A percentile compares a stretch with the other conserved stretches of the same genome.
These are phyloP conservation scores for Drosophila orena DNA, from an alignment of 1,140 invertebrate species.

Conservation along the genomic window DNA sequence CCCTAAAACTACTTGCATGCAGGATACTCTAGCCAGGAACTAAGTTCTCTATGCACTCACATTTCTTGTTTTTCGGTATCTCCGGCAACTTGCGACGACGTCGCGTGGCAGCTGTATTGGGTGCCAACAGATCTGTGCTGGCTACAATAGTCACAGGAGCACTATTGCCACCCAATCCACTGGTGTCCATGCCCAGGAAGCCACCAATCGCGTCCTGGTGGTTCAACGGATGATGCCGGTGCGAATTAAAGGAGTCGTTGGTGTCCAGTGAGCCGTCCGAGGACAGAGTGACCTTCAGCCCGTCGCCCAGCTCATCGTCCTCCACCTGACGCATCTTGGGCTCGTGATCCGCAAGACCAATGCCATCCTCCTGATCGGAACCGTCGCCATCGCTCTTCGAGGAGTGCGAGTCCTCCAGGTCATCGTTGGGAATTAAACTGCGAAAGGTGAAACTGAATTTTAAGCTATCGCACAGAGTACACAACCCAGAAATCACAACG, in stretches of 20 bases:
- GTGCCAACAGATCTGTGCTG: slow-evolving; percentile 60
- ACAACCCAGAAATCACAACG: not conserved
- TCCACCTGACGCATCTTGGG: slow-evolving; percentile 69
- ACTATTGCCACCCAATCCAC: slow-evolving; percentile 24
- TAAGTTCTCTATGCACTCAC: slow-evolving; percentile 85
- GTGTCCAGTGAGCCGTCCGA: slow-evolving; percentile 74
- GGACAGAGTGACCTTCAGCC: slow-evolving; percentile 72
- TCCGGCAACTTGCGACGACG: slow-evolving; percentile 92
- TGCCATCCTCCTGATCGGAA: slow-evolving; percentile 83
- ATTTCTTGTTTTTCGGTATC: slow-evolving; percentile 94
- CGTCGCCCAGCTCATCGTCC: slow-evolving; percentile 85
- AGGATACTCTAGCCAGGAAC: slow-evolving; percentile 2
- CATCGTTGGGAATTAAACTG: slow-evolving; percentile 83
- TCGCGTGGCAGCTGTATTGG: slow-evolving; percentile 84
- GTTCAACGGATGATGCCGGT: slow-evolving; percentile 78
- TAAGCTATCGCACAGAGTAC: too few species aligned
- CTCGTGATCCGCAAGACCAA: slow-evolving; percentile 29
- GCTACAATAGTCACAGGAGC: slow-evolving; percentile 56
- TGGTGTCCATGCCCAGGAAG: slow-evolving; percentile 65
- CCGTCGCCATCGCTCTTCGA: slow-evolving; percentile 90
- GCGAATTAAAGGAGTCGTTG: slow-evolving; percentile 81
- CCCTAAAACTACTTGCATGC: slow-evolving; percentile 8
- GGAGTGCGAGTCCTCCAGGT: slow-evolving; percentile 89
- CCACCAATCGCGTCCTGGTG: slow-evolving; percentile 82
- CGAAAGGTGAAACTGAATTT: not conserved